These are phyloP conservation scores for Exephanes ischioxanthus DNA, from an alignment of 2,888 invertebrate genomes.

Conservation along the genomic window DNA sequence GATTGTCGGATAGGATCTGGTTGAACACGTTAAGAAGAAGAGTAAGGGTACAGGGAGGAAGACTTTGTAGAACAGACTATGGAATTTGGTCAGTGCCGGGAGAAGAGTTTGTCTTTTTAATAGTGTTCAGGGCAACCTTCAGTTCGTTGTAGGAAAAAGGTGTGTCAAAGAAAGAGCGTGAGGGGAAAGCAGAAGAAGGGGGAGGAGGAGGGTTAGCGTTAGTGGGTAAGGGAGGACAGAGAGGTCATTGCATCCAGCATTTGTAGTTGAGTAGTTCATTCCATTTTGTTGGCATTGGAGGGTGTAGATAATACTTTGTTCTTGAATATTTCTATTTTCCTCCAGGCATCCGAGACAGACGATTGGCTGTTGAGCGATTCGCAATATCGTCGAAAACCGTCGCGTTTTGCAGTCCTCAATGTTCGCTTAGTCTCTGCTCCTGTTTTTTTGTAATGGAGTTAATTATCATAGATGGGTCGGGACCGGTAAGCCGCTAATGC, in stretches of 20 bases:
- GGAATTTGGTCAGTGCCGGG: constrained; percentile 13
- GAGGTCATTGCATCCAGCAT: neutral
- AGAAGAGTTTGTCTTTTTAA: neutral
- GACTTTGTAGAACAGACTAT: neutral
- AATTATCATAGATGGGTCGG: constrained; percentile 12
- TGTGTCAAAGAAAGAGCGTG: neutral
- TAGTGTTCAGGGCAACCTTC: neutral
- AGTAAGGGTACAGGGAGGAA: neutral
- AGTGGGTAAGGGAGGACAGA: neutral
- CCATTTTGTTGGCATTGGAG: neutral
- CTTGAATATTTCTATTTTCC: constrained; percentile 9
- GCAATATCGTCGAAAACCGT: neutral
- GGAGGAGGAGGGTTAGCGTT: neutral
- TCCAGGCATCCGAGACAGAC: constrained; percentile 1
- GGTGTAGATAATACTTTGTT: constrained; percentile 17
- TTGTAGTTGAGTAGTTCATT: neutral
- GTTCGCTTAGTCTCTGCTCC: neutral
- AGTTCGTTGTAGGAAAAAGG: neutral
- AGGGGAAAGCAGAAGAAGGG: neutral
- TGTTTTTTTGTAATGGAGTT: neutral
- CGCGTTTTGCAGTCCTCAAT: neutral
- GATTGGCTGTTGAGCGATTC: constrained; percentile 6
- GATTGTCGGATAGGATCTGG: neutral
- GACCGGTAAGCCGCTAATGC: constrained; percentile 3
- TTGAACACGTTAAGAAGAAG: constrained; percentile 9